These are phyloP conservation scores for Spisula solida DNA, from an alignment of 2,888 invertebrate species.

Conservation along the genomic window DNA sequence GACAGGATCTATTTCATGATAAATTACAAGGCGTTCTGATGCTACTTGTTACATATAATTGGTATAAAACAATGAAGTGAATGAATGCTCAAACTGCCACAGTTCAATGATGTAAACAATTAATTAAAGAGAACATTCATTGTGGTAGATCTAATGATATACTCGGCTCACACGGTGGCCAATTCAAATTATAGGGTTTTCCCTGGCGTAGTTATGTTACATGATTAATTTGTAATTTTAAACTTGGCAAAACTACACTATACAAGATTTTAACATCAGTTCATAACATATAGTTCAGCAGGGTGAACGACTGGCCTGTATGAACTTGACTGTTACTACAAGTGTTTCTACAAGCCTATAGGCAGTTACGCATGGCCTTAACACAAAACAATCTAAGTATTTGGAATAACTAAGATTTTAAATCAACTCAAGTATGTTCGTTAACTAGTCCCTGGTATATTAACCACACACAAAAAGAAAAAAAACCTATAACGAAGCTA, in stretches of 20 bases:
- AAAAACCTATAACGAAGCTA: neutral
- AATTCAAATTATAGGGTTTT: constrained; percentile 7
- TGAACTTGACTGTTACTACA: too few species aligned
- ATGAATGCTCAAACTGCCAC: constrained; percentile 4
- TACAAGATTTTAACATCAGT: neutral
- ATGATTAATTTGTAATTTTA: constrained; percentile 8
- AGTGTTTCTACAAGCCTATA: neutral
- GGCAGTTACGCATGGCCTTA: neutral
- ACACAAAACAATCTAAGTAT: neutral
- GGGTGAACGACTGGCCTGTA: neutral
- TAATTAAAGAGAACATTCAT: constrained; percentile 16
- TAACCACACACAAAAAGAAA: constrained; percentile 6
- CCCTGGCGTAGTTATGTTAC: neutral
- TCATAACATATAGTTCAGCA: neutral
- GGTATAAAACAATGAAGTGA: neutral
- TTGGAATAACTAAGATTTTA: neutral
- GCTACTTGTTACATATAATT: neutral
- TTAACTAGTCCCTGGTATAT: neutral
- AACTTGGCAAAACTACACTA: neutral
- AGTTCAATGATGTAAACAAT: constrained; percentile 13
- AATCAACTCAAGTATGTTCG: neutral
- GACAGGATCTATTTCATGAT: neutral
- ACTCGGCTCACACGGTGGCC: neutral
- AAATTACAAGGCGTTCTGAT: neutral
- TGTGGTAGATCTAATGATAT: constrained; percentile 1